Base-by-base conservation (phyloP, 2,113 vertebrate genomes). In the Myocastor coypus region DNA sequence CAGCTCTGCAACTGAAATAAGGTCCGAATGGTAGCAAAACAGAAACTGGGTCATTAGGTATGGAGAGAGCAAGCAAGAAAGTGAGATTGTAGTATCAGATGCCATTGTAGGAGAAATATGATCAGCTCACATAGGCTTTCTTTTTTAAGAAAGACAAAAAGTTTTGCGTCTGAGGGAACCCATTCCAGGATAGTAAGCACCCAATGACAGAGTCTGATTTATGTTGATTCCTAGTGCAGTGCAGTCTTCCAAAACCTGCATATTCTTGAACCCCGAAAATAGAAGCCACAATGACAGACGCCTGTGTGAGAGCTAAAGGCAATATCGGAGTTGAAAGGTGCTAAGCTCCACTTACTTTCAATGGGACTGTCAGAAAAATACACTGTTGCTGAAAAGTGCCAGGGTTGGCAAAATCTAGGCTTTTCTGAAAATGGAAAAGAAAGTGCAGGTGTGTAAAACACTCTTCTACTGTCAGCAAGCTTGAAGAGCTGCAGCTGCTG, bases 361-460 rank as follows among this genome's bases (percentile, higher is more conserved):
- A 40, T 77, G 87, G 52, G 57, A 88, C 85, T 97, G 96, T 97
- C 97, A 97, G 87, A 93, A 89, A 96, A 96, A 93, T 63, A 83
- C 50, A 59, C 59, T 90, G 87, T 90, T 95, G 80, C 92, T 83
- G 95, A 86, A 94, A 96, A 96, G 82, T 87, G 96, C 94, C 96
- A 96, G 57, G 22, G 77, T 30, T 97, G 92, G 92, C 92, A 96
- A 94, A 96, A 94, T 75, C 64, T 24, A 59, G 9, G 57, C 11
- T 85, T 94, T 20, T 83, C 88, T 94, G 95, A 86, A 89, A 95
- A 94, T 10, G 66, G 64, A 30, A 92, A 85, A 83, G 93, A 89
- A 94, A 95, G 16, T 73, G 59, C 66, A 95, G 89, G 86, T 91
- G 94, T 92, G 19, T 89, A 52, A 89, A 96, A 92, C 22, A 19